Evolutionary conservation across 2,888 invertebrate species (phyloP).

Genomic region (Busseola fusca): DNA sequence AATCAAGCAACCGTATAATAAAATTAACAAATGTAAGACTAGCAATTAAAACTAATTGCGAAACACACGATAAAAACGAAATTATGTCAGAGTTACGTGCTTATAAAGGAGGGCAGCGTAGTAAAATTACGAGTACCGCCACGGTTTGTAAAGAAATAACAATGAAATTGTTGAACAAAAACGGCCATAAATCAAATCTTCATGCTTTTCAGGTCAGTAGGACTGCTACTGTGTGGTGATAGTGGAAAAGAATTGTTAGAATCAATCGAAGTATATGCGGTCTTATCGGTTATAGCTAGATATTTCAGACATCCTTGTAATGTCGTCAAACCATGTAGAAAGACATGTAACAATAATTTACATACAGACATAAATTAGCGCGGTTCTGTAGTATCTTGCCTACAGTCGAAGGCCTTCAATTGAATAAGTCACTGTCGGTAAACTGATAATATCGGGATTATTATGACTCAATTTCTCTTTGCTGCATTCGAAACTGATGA

Average conservation of each 20-base stretch:
- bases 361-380: slow-evolving; percentile 33
- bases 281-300: not conserved
- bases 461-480: slow-evolving; percentile 14
- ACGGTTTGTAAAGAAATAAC: slow-evolving; percentile 51
- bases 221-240: slow-evolving; percentile 14
- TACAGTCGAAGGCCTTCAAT: slow-evolving; percentile 28
- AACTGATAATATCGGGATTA: not conserved
- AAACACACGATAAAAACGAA: slow-evolving; percentile 49
- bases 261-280: not conserved
- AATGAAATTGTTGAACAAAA: slow-evolving; percentile 41
- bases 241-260: not conserved
- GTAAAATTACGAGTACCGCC: slow-evolving; percentile 39
- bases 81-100: slow-evolving; percentile 57
- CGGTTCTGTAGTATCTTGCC: slow-evolving; percentile 13
- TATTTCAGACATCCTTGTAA: slow-evolving; percentile 22
- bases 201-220: slow-evolving; percentile 36
- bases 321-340: slow-evolving; percentile 28
- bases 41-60: slow-evolving; percentile 48
- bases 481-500: not conserved
- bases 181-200: slow-evolving; percentile 39
- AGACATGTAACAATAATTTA: slow-evolving; percentile 39
- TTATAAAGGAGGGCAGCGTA: slow-evolving; percentile 40
- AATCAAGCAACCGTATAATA: slow-evolving; percentile 48
- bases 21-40: slow-evolving; percentile 37
- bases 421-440: not conserved